Evolutionary conservation across 2,113 vertebrate genomes (phyloP).

Genomic region (Hucho hucho): DNA sequence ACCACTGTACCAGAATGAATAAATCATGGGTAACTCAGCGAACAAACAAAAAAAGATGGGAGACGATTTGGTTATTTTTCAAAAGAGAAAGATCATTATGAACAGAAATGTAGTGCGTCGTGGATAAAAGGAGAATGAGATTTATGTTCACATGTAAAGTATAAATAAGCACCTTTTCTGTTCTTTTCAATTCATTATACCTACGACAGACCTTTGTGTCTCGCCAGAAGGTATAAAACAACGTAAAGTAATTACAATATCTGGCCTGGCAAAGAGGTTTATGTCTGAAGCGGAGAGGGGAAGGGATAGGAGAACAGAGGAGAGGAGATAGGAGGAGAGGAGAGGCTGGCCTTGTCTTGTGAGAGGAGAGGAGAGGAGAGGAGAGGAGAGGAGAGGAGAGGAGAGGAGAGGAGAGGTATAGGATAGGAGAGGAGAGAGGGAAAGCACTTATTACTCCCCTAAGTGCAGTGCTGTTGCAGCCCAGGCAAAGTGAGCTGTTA

Average conservation of each 20-base stretch:
- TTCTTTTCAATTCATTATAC: slow-evolving; percentile 80
- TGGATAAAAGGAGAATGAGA: slow-evolving; percentile 41
- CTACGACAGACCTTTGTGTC: slow-evolving; percentile 86
- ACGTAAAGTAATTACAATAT: slow-evolving; percentile 77
- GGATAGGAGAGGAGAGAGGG: slow-evolving; percentile 7
- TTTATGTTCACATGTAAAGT: slow-evolving; percentile 57
- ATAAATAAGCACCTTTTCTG: slow-evolving; percentile 86
- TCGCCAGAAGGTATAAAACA: slow-evolving; percentile 73
- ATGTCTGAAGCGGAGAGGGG: slow-evolving; percentile 81
- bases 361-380: no score
- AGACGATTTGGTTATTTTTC: slow-evolving; percentile 56
- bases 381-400: no score
- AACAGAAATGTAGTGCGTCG: slow-evolving; percentile 40
- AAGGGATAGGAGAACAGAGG: no score
- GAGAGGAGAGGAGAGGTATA: no score
- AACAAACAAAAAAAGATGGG: slow-evolving; percentile 21
- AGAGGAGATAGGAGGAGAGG: no score
- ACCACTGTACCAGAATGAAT: slow-evolving; percentile 94
- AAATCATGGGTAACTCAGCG: slow-evolving; percentile 81
- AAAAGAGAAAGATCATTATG: slow-evolving; percentile 60
- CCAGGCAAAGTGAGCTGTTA: slow-evolving; percentile 99
- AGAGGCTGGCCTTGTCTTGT: no score
- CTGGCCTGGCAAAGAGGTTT: slow-evolving; percentile 77
- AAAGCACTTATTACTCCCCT: slow-evolving; percentile 95
- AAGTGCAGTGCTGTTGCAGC: slow-evolving; percentile 93